Base-by-base conservation (phyloP, 2,888 invertebrate species). In the Torymus tubicola region DNA sequence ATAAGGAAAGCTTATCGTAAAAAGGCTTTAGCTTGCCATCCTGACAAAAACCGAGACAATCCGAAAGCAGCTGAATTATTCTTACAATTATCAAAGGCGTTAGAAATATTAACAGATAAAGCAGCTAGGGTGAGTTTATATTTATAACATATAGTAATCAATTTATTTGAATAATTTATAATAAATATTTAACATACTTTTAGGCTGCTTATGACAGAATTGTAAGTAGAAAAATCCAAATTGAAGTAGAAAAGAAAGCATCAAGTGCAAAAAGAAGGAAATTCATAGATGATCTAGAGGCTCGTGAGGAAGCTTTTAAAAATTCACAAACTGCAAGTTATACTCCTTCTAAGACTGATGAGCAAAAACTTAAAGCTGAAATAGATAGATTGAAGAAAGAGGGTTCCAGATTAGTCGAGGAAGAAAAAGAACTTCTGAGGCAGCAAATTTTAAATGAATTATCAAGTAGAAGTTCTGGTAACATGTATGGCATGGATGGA, bases 41-140 rank as follows among this genome's bases (percentile, higher is more conserved):
- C 99, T 55, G 99, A 99, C 89, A 99, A 99, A 92, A 98, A 98
- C 91, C 98, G 98, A 1, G 96, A 98, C 88, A 96, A 98, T 91
- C 96, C 97, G 13, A 94, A 95, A 92, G 98, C 98, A 53, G 96
- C 95, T 0, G 96, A 96, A 90, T 93, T 95, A 68, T 99, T 99
- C 89, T 96, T 96, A 87, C 94, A 96, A 88, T 91, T 99, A 10
- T 95, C 97, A 1, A 94, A 94, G 89, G 97, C 97, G 2, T 91
- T 98, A 82, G 97, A 97, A 92, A 94, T 99, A 84, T 93, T 99
- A 55, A 94, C 95, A 1, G 98, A 98, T 92, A 91, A 90, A 73
- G 93, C 95, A 58, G 97, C 98, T 10, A 93, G 95, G 88, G 93
- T 93, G 89, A 89, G 86, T 84, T 79, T 81, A 14, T 76, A 42